A percentile compares a stretch with the other conserved stretches of the same genome.
Evolutionary conservation across 2,113 vertebrate genomes (phyloP).

Genomic region (Cottus gobio): DNA sequence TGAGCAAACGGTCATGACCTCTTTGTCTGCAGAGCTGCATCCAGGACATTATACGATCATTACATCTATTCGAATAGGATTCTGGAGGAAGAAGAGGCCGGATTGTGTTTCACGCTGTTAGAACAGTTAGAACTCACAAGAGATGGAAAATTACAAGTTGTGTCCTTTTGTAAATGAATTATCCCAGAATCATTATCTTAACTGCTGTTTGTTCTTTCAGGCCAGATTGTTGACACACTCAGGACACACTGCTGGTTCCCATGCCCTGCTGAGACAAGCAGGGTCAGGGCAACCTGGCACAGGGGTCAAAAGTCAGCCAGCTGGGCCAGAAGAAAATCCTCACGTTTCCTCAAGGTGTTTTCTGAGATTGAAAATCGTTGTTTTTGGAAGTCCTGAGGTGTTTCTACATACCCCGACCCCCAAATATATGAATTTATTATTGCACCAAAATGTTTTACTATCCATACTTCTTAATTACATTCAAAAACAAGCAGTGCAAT

Average conservation of each 20-base stretch:
- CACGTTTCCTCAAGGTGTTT: constrained; percentile 41
- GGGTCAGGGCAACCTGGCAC: constrained; percentile 56
- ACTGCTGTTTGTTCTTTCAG: constrained; percentile 49
- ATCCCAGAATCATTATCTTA: constrained; percentile 43
- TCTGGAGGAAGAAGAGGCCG: background rate
- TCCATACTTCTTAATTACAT: background rate
- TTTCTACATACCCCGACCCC: background rate
- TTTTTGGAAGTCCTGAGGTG: background rate
- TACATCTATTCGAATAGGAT: constrained; percentile 9
- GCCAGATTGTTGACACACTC: constrained; percentile 59
- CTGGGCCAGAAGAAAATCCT: background rate
- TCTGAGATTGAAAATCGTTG: background rate
- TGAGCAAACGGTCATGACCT: constrained; percentile 60
- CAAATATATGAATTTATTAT: background rate
- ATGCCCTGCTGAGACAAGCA: constrained; percentile 55
- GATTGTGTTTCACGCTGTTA: constrained; percentile 22
- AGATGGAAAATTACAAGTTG: constrained; percentile 31
- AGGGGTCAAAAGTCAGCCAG: constrained; percentile 59
- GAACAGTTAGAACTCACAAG: background rate
- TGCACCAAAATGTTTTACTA: background rate
- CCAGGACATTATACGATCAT: constrained; percentile 36
- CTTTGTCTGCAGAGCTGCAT: constrained; percentile 50
- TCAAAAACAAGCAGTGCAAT: constrained; percentile 10
- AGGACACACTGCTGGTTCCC: constrained; percentile 53
- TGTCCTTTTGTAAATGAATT: constrained; percentile 15